These are phyloP conservation scores for Zaprionus lineosus DNA, from an alignment of 2,888 invertebrate species.

Conservation along the genomic window DNA sequence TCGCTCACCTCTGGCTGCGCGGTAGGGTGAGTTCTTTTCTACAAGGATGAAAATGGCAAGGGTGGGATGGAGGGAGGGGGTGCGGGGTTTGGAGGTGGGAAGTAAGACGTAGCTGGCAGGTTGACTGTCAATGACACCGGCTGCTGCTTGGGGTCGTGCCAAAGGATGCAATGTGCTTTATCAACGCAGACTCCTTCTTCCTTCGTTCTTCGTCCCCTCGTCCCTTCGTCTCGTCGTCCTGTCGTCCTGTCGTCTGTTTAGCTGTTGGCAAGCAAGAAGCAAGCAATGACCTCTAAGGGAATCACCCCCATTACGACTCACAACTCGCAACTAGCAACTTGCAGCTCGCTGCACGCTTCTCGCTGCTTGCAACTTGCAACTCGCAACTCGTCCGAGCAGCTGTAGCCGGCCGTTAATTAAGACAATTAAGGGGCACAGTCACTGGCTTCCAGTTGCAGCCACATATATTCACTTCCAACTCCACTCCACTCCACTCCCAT, in stretches of 20 bases:
- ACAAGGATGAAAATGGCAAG: too few relatives aligned
- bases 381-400: slow-evolving; percentile 11
- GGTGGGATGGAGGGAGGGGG: not conserved
- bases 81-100: not conserved
- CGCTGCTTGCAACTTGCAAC: not conserved
- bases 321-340: slow-evolving; percentile 1
- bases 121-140: slow-evolving; percentile 61
- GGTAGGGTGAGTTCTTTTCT: too few relatives aligned
- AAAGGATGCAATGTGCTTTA: slow-evolving; percentile 52
- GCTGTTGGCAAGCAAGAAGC: slow-evolving; percentile 28
- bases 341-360: not conserved
- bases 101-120: not conserved
- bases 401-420: slow-evolving; percentile 40
- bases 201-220: too few relatives aligned
- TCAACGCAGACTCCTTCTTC: slow-evolving; percentile 21
- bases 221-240: too few relatives aligned
- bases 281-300: slow-evolving; percentile 55
- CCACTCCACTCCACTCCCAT: too few relatives aligned
- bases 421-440: slow-evolving; percentile 47
- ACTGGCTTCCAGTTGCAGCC: slow-evolving; percentile 5
- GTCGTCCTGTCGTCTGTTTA: slow-evolving; percentile 8
- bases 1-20: too few relatives aligned
- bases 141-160: slow-evolving; percentile 37
- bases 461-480: not conserved
- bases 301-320: slow-evolving; percentile 22